Percentiles rank a stretch among this genome's conserved stretches.
Evolutionary conservation across 2,888 invertebrate genomes (phyloP).

Genomic region (Halictus quadricinctus): DNA sequence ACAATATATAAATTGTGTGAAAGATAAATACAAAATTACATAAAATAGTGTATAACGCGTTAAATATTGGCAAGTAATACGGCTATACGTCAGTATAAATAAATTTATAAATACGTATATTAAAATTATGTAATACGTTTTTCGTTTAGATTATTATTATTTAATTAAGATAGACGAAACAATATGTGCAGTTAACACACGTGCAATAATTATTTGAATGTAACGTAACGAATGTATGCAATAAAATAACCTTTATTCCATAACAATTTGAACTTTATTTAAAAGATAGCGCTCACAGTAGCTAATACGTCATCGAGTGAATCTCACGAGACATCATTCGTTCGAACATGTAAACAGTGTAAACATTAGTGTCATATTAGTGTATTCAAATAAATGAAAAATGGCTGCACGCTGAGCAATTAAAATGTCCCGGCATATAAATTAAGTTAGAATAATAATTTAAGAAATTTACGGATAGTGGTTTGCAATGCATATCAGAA

Average conservation of each 20-base stretch:
- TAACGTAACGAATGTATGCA: not conserved
- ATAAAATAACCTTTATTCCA: not conserved
- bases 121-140: not conserved
- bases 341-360: constrained; percentile 4
- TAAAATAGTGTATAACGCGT: not conserved
- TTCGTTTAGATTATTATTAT: not conserved
- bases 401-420: constrained; percentile 36
- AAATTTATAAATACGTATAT: not conserved
- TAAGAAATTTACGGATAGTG: not conserved
- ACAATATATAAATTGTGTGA: not conserved
- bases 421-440: constrained; percentile 28
- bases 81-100: not conserved
- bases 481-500: constrained; percentile 87
- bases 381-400: constrained; percentile 47
- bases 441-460: constrained; percentile 22
- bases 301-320: not conserved
- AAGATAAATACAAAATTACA: not conserved
- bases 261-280: constrained; percentile 3
- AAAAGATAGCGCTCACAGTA: not conserved
- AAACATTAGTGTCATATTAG: constrained; percentile 13
- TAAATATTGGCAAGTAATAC: not conserved
- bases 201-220: not conserved
- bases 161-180: not conserved
- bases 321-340: not conserved
- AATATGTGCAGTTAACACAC: not conserved